A percentile compares a stretch with the other conserved stretches of the same genome.
Evolutionary conservation across 2,113 vertebrate species (phyloP).

Genomic region (Phaethon lepturus): DNA sequence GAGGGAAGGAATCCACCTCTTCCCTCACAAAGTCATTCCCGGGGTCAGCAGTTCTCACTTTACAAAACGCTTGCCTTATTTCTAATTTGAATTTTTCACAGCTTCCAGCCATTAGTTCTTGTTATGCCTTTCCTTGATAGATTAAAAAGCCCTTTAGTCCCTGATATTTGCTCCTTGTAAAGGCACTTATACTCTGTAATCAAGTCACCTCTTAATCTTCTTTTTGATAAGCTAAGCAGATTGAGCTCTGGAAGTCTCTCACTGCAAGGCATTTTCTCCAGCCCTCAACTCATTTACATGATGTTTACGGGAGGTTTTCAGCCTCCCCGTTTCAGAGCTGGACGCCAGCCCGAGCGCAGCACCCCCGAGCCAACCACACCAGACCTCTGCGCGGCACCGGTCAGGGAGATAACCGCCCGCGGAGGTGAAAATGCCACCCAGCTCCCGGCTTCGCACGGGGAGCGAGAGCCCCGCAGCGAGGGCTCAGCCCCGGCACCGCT

Average conservation of each 20-base stretch:
- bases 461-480: rapidly evolving
- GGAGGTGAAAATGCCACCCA: background rate
- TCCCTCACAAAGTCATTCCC: slow-evolving; percentile 13
- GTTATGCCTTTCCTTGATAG: slow-evolving; percentile 65
- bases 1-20: slow-evolving; percentile 50
- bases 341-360: background rate
- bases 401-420: background rate
- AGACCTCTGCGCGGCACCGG: background rate
- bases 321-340: background rate
- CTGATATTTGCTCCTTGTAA: slow-evolving; percentile 69
- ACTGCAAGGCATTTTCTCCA: slow-evolving; percentile 66
- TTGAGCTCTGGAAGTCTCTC: slow-evolving; percentile 60
- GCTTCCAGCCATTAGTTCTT: slow-evolving; percentile 69
- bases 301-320: slow-evolving; percentile 41
- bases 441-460: background rate
- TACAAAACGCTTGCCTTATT: slow-evolving; percentile 53
- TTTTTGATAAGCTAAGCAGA: slow-evolving; percentile 75
- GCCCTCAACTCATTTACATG: slow-evolving; percentile 53
- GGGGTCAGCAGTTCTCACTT: slow-evolving; percentile 62
- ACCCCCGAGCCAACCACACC: rapidly evolving
- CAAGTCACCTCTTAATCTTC: slow-evolving; percentile 74
- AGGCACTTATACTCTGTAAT: slow-evolving; percentile 72
- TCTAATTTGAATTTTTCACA: slow-evolving; percentile 70
- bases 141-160: slow-evolving; percentile 72
- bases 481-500: background rate